A percentile compares a stretch with the other conserved stretches of the same genome.
Evolutionary conservation across 2,797 vertebrate genomes (phyloP).

Genomic region (Lacerta viridis): DNA sequence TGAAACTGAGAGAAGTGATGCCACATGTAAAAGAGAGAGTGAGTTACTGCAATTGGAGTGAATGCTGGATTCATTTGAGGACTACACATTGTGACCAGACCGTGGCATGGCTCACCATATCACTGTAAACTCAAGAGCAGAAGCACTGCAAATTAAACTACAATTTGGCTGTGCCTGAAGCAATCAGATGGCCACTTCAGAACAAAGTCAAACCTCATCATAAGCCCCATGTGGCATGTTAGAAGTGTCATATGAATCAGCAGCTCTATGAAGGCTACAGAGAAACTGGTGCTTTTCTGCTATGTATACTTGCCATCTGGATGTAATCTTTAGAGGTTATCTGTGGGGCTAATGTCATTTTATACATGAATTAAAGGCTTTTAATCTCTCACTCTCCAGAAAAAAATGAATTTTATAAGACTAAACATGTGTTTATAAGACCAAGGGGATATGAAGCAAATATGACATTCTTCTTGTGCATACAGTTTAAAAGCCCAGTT

Average conservation of each 20-base stretch:
- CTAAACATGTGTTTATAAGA: background rate
- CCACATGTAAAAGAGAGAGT: background rate
- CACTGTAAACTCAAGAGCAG: background rate
- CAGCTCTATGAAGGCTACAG: background rate
- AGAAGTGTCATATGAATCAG: background rate
- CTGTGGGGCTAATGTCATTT: background rate
- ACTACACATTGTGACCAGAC: background rate
- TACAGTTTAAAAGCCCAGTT: background rate
- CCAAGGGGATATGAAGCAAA: background rate
- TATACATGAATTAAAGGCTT: background rate
- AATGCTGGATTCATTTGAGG: background rate
- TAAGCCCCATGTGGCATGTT: background rate
- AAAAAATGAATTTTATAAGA: constrained; percentile 5
- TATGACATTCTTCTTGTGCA: background rate
- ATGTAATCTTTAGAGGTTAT: background rate
- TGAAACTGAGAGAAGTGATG: background rate
- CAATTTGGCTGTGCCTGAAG: background rate
- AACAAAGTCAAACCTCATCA: background rate
- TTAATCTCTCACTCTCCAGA: background rate
- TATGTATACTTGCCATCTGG: background rate
- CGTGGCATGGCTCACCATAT: background rate
- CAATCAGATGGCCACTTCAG: background rate
- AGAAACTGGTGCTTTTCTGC: background rate
- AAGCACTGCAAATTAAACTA: background rate
- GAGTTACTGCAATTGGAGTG: background rate